Evolutionary conservation across 2,888 invertebrate species (phyloP).

Genomic region (Apoda limacodes): DNA sequence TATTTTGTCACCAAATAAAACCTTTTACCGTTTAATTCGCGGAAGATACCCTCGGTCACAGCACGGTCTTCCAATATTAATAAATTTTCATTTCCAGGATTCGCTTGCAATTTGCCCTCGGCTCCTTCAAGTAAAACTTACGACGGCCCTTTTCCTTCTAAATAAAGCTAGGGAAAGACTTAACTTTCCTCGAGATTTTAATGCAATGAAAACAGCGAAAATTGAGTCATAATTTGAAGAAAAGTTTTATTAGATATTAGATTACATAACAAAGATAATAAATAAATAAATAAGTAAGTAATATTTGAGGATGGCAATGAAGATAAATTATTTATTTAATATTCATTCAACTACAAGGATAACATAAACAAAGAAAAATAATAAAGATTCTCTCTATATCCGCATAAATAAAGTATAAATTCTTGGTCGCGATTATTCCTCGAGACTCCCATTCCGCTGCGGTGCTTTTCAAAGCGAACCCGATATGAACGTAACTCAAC

Average conservation of each 20-base stretch:
- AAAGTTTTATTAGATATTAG: conserved; percentile 24
- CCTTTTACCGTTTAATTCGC: neutral
- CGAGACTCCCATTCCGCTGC: conserved; percentile 37
- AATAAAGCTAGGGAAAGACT: conserved; percentile 39
- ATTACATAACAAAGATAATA: too few relatives aligned
- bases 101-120: conserved; percentile 61
- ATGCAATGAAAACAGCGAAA: conserved; percentile 31
- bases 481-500: conserved; percentile 44
- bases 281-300: too few relatives aligned
- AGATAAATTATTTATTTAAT: too few relatives aligned
- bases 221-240: conserved; percentile 39
- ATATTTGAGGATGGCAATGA: too few relatives aligned
- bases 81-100: conserved; percentile 65
- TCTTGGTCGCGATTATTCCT: conserved; percentile 21
- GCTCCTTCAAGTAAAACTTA: conserved; percentile 54
- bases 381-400: too few relatives aligned
- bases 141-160: conserved; percentile 49
- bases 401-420: conserved; percentile 17
- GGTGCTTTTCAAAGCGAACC: conserved; percentile 44
- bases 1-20: too few relatives aligned
- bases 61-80: conserved; percentile 58
- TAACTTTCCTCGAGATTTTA: conserved; percentile 36
- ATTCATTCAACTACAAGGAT: too few relatives aligned
- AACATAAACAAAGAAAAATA: too few relatives aligned
- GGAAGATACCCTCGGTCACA: conserved; percentile 14